Conservation (phyloP, 2,113 vertebrate species). For the Paramormyrops kingsleyae region DNA sequence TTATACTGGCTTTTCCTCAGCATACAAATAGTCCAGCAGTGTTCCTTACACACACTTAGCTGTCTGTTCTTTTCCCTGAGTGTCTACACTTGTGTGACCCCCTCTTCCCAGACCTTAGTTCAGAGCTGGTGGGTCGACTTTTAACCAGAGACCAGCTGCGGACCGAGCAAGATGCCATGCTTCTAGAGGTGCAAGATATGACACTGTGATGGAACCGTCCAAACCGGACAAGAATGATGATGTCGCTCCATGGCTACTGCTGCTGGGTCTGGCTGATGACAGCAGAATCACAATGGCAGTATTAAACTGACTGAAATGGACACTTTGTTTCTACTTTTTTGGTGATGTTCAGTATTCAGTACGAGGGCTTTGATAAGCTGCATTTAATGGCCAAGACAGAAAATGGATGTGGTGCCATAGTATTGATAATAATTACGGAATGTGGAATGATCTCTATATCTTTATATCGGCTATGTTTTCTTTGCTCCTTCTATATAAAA, state of each 20-base stretch:
- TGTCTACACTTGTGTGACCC: background rate
- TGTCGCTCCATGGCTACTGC: background rate
- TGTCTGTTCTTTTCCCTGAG: background rate
- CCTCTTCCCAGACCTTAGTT: slow-evolving; percentile 56
- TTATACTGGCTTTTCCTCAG: background rate
- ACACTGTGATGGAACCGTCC: slow-evolving; percentile 47
- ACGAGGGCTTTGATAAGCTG: slow-evolving; percentile 14
- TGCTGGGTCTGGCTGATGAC: background rate
- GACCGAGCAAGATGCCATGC: slow-evolving; percentile 69
- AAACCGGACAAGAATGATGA: background rate
- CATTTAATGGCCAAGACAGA: slow-evolving; percentile 18
- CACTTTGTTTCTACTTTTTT: slow-evolving; percentile 14
- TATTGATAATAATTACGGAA: background rate
- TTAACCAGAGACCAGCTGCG: slow-evolving; percentile 65
- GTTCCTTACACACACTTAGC: background rate
- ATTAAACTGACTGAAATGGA: slow-evolving; percentile 25
- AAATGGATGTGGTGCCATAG: background rate
- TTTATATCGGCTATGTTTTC: background rate
- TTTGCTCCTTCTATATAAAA: background rate
- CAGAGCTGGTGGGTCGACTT: slow-evolving; percentile 62
- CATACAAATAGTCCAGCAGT: background rate
- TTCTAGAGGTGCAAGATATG: slow-evolving; percentile 69
- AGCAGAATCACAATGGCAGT: background rate
- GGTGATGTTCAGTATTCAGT: slow-evolving; percentile 10
- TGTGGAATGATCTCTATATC: background rate